Evolutionary conservation across 1,140 invertebrate species (phyloP).

Genomic region (Zaprionus camerounensis): DNA sequence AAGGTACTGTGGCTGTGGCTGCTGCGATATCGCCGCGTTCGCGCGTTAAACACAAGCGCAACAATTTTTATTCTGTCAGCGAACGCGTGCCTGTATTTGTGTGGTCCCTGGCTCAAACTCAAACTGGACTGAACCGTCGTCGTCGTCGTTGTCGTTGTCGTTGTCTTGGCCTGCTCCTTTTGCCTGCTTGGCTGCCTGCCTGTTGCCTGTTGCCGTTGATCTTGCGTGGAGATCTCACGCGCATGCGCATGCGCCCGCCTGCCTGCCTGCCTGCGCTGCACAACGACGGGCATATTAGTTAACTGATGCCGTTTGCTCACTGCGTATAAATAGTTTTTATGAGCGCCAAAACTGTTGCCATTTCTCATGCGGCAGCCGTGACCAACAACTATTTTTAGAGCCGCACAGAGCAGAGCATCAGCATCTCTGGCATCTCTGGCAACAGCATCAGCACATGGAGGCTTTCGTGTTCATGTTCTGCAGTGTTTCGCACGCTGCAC

Average conservation of each 20-base stretch:
- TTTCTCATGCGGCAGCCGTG: constrained; percentile 69
- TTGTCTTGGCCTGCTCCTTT: constrained; percentile 34
- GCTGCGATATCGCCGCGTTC: constrained; percentile 81
- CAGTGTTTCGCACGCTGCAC: constrained; percentile 79
- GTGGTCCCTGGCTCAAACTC: constrained; percentile 80
- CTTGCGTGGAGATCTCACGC: constrained; percentile 81
- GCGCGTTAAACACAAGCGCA: constrained; percentile 84
- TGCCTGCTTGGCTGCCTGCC: constrained; percentile 23
- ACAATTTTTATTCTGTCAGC: constrained; percentile 85
- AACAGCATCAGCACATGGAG: constrained; percentile 46
- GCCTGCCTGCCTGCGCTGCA: constrained; percentile 8
- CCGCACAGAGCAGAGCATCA: constrained; percentile 49
- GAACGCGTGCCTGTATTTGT: constrained; percentile 85
- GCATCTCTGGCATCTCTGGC: constrained; percentile 23
- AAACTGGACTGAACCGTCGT: constrained; percentile 60
- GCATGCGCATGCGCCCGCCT: constrained; percentile 65
- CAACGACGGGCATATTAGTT: constrained; percentile 65
- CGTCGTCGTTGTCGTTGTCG: background rate
- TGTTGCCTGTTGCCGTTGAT: constrained; percentile 50
- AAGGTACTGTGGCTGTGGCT: constrained; percentile 57
- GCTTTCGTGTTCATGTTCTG: constrained; percentile 76
- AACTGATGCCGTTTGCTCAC: constrained; percentile 24
- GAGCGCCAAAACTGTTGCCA: constrained; percentile 81
- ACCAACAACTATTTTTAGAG: constrained; percentile 73
- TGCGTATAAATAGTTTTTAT: constrained; percentile 78